Conservation (phyloP, 2,113 vertebrate species). For the Sinocyclocheilus maitianheensis region DNA sequence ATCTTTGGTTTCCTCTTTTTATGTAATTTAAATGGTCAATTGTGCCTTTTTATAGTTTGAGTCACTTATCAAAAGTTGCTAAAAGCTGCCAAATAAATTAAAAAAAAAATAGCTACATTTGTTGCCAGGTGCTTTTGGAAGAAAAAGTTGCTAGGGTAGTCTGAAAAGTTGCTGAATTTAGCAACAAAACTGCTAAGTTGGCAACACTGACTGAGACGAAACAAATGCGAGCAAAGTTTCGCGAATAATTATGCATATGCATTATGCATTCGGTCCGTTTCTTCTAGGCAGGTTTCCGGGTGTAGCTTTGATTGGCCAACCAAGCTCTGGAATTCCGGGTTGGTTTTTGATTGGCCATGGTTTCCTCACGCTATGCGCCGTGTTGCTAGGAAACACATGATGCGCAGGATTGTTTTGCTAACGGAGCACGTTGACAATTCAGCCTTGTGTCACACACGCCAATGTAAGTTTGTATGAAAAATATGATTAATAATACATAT, state of each 20-base stretch:
- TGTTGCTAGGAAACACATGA: constrained; percentile 23
- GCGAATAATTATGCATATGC: not conserved
- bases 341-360: not conserved
- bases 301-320: not conserved
- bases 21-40: no score
- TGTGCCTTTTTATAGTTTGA: no score
- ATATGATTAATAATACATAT: not conserved
- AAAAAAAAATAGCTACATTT: no score
- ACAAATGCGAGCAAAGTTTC: not conserved
- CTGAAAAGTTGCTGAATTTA: no score
- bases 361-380: not conserved
- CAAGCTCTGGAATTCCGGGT: not conserved
- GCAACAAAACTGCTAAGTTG: no score
- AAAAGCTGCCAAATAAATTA: no score
- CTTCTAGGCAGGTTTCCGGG: not conserved
- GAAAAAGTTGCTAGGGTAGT: no score
- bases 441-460: not conserved
- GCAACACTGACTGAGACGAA: not conserved
- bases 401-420: not conserved
- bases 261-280: not conserved
- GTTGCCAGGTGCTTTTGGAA: no score
- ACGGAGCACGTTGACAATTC: not conserved
- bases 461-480: not conserved
- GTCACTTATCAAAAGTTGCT: no score
- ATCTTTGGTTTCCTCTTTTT: no score